Base-by-base conservation (phyloP, 64 coral and sea anemone genomes). In the Stylophora pistillata region DNA sequence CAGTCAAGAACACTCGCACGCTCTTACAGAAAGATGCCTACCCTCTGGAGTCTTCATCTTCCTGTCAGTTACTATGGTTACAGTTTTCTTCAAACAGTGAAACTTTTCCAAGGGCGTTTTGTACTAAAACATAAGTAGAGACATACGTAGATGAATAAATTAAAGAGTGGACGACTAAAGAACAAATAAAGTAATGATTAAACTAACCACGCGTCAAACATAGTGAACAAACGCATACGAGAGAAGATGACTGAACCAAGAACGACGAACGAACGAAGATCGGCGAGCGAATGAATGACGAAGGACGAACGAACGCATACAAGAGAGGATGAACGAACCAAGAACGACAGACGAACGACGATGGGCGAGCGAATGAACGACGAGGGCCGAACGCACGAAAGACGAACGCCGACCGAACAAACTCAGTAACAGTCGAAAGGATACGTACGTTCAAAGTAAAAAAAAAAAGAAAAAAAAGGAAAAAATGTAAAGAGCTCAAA, bases 51-150 rank as follows among this genome's bases (percentile, higher is more conserved):
- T 74, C 62, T 94, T 99, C 56, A 95, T 87, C 68, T 87, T 99
- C 77, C 90, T 95, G n/a, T 95, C 96, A 25, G 89, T 95, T 60
- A 99, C 78, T 77, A 95, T 88, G 16, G 96, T 99, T 3, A 96
- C 89, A 52, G 88, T 85, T 70, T 93, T 95, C 90, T 99, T 99
- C n/a, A 99, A 58, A 73, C 94, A 92, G 57, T 90, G 74, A 37
- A 99, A 99, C 66, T 99, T 99, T 62, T 99, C 96, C 59, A 99
- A 65, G 37, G 96, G 96, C 77, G 93, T 89, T 30, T 91, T 95
- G 68, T 87, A 95, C 96, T 99, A 59, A 47, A 47, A 47, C 3
- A 47, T 0, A 62, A 30, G 52, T 1, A 18, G 54, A 33, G 82
- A 86, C 5, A 30, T 32, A 65, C 5, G 26, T 26, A 12, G 12